A percentile compares a stretch with the other conserved stretches of the same genome.
These are phyloP conservation scores for Dolichopus griseipennis DNA, from an alignment of 2,888 invertebrate genomes.

Conservation along the genomic window DNA sequence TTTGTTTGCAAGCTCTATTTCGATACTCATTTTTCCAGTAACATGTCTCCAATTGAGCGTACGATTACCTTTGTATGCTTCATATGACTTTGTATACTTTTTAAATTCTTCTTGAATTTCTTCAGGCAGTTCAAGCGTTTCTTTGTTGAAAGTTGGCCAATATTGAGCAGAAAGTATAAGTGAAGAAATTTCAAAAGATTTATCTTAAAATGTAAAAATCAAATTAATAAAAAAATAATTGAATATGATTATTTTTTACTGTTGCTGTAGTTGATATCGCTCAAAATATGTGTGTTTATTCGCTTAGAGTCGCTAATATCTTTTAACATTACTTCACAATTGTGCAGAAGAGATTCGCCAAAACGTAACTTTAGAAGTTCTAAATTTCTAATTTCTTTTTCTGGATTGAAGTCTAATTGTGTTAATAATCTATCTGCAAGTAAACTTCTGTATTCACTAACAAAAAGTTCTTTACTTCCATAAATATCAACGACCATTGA, in stretches of 20 bases:
- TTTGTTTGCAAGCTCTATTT: conserved; percentile 77
- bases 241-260: conserved; percentile 25
- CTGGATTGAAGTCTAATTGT: conserved; percentile 76
- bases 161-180: conserved; percentile 96
- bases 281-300: conserved; percentile 77
- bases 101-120: conserved; percentile 72
- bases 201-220: conserved; percentile 24
- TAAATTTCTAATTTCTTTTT: conserved; percentile 83
- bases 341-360: conserved; percentile 91
- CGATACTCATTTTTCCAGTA: conserved; percentile 81
- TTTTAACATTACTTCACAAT: conserved; percentile 97
- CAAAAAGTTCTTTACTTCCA: conserved; percentile 95
- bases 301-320: conserved; percentile 93
- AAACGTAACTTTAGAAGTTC: conserved; percentile 89
- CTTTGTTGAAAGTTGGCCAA: conserved; percentile 96
- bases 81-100: conserved; percentile 81
- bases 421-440: conserved; percentile 81
- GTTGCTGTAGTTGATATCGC: conserved; percentile 49
- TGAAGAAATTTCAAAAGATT: conserved; percentile 62
- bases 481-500: conserved; percentile 98
- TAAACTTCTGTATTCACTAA: conserved; percentile 92
- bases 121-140: conserved; percentile 77
- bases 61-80: conserved; percentile 82
- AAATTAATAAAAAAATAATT: neutral
- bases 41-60: conserved; percentile 91